Evolutionary conservation across 30 jellyfish, hydroid and myxozoan genomes (phyloP).

Genomic region (Catostylus mosaicus): DNA sequence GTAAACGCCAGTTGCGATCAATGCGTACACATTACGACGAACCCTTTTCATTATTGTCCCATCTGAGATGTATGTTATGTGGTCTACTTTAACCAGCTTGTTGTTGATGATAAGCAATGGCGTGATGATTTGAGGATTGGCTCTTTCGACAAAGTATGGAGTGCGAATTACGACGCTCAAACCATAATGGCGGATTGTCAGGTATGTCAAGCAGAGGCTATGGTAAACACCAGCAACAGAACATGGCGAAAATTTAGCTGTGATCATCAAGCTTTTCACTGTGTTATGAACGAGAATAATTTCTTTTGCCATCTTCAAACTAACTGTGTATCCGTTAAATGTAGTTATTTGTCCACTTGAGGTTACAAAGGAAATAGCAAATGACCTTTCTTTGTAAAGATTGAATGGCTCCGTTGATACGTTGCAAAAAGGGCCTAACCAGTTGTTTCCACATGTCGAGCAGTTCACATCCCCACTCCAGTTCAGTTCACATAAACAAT

Average conservation of each 20-base stretch:
- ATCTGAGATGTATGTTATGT: constrained; percentile 24
- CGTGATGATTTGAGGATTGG: constrained; percentile 3
- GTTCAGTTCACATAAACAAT: constrained; percentile 34
- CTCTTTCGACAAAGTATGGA: constrained; percentile 25
- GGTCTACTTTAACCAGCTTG: constrained; percentile 22
- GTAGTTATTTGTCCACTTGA: constrained; percentile 57
- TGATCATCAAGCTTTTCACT: background rate
- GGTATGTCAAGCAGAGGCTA: constrained; percentile 43
- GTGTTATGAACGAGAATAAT: constrained; percentile 16
- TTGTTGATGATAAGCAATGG: constrained; percentile 36
- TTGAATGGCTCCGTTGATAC: constrained; percentile 45
- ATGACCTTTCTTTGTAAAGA: constrained; percentile 1
- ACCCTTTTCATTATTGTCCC: constrained; percentile 12
- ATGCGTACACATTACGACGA: constrained; percentile 38
- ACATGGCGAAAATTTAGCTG: constrained; percentile 37
- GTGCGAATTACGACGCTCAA: constrained; percentile 51
- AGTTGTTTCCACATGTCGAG: constrained; percentile 40
- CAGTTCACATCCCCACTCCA: constrained; percentile 70
- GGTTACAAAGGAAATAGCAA: constrained; percentile 55
- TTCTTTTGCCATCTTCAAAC: constrained; percentile 8
- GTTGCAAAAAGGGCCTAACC: constrained; percentile 59
- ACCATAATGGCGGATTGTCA: constrained; percentile 18
- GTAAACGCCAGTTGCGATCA: background rate
- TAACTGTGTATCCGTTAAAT: constrained; percentile 46
- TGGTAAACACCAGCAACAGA: constrained; percentile 15